phyloP scores from a whole-genome alignment of 64 coral and sea anemone species.

The Pachyseris speciosa region DNA sequence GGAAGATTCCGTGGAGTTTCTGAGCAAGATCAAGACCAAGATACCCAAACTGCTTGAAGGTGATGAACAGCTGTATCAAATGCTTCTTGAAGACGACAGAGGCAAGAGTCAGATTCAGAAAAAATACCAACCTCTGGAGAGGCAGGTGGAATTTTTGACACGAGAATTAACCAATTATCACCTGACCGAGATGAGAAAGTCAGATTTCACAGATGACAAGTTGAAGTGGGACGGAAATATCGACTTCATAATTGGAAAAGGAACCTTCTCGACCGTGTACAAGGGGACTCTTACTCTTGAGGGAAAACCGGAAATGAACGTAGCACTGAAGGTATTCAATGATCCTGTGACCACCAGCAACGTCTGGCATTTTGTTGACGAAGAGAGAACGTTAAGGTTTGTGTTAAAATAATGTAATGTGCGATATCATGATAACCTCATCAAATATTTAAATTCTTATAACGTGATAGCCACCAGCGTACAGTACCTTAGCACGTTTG shows the following conservation, averaged over 20 bases:
- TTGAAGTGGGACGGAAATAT: not conserved
- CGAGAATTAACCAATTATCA: not conserved
- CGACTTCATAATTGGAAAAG: not conserved
- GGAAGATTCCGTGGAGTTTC: not conserved
- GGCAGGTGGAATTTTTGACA: not conserved
- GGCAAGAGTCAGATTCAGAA: not conserved
- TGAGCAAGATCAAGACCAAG: not conserved
- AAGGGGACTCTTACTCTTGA: not conserved
- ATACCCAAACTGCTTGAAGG: not conserved
- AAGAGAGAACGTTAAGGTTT: not conserved
- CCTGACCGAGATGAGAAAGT: not conserved
- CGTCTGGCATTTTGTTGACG: constrained; percentile 3
- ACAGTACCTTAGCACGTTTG: too few species aligned
- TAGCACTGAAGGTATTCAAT: not conserved
- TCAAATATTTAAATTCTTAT: too few species aligned
- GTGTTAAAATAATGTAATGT: too few species aligned
- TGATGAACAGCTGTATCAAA: not conserved
- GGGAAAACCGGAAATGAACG: not conserved
- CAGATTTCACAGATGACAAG: not conserved
- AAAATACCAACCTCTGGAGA: not conserved
- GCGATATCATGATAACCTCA: too few species aligned
- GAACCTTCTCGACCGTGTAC: not conserved
- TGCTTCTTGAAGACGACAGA: not conserved
- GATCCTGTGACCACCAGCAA: not conserved
- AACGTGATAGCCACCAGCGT: too few species aligned